A percentile compares a stretch with the other conserved stretches of the same genome.
These are phyloP conservation scores for Pandemis heparana DNA, from an alignment of 2,888 invertebrate species.

Conservation along the genomic window DNA sequence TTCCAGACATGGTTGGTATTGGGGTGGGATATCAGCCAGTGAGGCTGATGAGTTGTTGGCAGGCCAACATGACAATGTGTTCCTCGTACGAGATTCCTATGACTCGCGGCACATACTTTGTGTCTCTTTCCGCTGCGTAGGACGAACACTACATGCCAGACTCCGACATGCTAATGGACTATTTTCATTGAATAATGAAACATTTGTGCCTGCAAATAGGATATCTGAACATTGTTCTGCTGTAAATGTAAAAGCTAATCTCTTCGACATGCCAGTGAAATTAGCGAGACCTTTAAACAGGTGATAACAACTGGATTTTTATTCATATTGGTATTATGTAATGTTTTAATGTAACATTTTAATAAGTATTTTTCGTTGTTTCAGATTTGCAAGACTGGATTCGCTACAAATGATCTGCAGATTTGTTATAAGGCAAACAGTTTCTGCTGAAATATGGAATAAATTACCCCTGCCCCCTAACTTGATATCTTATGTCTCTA, in stretches of 20 bases:
- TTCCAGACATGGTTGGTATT: conserved; percentile 89
- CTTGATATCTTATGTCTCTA: conserved; percentile 75
- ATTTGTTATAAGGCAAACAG: conserved; percentile 90
- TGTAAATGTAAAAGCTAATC: conserved; percentile 78
- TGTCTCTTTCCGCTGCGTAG: conserved; percentile 89
- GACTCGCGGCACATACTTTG: conserved; percentile 89
- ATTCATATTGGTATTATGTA: background rate
- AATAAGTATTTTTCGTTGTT: conserved; percentile 57
- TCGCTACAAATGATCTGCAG: conserved; percentile 90
- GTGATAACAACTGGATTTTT: conserved; percentile 52
- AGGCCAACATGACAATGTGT: conserved; percentile 90
- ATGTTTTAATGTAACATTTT: background rate
- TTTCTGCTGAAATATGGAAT: conserved; percentile 88
- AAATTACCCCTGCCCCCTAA: conserved; percentile 87
- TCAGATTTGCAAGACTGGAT: conserved; percentile 88
- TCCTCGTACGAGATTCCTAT: conserved; percentile 90
- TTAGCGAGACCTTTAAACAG: conserved; percentile 80
- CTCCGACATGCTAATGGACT: conserved; percentile 90
- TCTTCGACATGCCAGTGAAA: conserved; percentile 82
- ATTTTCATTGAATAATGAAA: conserved; percentile 87
- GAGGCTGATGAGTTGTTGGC: conserved; percentile 89
- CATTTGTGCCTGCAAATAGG: conserved; percentile 81
- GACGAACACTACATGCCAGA: conserved; percentile 89
- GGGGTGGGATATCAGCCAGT: conserved; percentile 90
- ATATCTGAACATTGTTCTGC: conserved; percentile 82